phyloP scores from a whole-genome alignment of 2,797 vertebrate genomes.

The Clarias platycephalus region DNA sequence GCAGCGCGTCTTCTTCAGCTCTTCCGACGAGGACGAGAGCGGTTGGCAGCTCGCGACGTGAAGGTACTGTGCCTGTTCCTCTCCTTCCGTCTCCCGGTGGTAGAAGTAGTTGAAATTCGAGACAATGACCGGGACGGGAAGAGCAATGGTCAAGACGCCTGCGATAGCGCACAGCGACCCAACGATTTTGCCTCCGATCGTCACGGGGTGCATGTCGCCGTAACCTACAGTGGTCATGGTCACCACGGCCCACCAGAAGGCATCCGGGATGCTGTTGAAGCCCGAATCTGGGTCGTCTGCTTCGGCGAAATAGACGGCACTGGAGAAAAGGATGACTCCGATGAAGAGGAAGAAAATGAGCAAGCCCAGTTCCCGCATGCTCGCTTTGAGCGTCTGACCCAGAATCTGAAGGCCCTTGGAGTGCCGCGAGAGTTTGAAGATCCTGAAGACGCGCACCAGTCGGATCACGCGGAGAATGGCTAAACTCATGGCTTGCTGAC shows the following conservation, averaged over 20 bases:
- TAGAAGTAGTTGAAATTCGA: slow-evolving; percentile 99
- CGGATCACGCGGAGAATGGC: slow-evolving; percentile 94
- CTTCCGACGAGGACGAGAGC: slow-evolving; percentile 82
- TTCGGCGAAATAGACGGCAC: slow-evolving; percentile 94
- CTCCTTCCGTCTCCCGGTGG: slow-evolving; percentile 95
- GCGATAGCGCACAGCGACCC: slow-evolving; percentile 96
- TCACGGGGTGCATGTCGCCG: slow-evolving; percentile 97
- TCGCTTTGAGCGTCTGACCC: slow-evolving; percentile 96
- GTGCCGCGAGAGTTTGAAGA: slow-evolving; percentile 96
- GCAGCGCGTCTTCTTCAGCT: slow-evolving; percentile 88
- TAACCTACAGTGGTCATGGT: slow-evolving; percentile 99
- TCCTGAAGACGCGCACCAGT: slow-evolving; percentile 92
- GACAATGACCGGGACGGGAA: slow-evolving; percentile 96
- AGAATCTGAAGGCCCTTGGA: slow-evolving; percentile 97
- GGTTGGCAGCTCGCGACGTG: slow-evolving; percentile 96
- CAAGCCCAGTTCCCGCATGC: slow-evolving; percentile 92
- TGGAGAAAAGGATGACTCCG: slow-evolving; percentile 96
- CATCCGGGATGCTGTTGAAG: slow-evolving; percentile 95
- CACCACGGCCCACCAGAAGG: slow-evolving; percentile 99
- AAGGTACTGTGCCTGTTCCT: slow-evolving; percentile 96
- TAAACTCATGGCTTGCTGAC: slow-evolving; percentile 96
- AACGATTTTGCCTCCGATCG: slow-evolving; percentile 97
- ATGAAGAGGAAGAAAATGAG: slow-evolving; percentile 98
- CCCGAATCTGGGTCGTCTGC: slow-evolving; percentile 92
- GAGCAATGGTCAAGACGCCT: slow-evolving; percentile 92